These are phyloP conservation scores for Eremophila alpestris DNA, from an alignment of 2,797 vertebrate genomes.

Conservation along the genomic window DNA sequence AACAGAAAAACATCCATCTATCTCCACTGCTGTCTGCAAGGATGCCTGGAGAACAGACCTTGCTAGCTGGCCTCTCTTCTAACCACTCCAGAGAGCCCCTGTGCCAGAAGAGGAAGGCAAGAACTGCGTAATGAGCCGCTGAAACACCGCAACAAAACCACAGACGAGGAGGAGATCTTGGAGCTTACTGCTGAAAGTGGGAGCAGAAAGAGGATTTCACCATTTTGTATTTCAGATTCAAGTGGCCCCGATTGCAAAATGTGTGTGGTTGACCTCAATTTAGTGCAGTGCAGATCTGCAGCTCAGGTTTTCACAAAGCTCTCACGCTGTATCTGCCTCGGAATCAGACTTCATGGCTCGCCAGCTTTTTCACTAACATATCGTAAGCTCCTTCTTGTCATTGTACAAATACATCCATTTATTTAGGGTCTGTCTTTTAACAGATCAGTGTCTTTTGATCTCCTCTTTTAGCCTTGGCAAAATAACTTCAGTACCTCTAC, in stretches of 20 bases:
- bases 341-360: not conserved
- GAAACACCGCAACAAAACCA: not conserved
- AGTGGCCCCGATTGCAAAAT: not conserved
- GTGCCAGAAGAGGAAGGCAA: not conserved
- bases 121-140: not conserved
- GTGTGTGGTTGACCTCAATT: conserved; percentile 26
- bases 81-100: not conserved
- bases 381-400: not conserved
- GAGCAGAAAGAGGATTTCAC: not conserved
- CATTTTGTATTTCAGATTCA: not conserved
- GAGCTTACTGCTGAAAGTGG: not conserved
- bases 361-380: not conserved
- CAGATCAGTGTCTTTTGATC: not conserved
- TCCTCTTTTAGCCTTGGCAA: conserved; percentile 4
- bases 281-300: not conserved
- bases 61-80: not conserved
- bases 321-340: not conserved
- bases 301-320: not conserved
- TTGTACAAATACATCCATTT: conserved; percentile 10
- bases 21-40: not conserved
- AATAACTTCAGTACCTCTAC: not conserved
- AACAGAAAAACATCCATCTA: not conserved
- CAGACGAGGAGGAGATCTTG: not conserved
- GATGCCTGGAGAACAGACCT: not conserved
- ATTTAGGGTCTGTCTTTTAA: conserved; percentile 1